phyloP scores from a whole-genome alignment of 2,888 invertebrate species.

The Bombylius discolor region DNA sequence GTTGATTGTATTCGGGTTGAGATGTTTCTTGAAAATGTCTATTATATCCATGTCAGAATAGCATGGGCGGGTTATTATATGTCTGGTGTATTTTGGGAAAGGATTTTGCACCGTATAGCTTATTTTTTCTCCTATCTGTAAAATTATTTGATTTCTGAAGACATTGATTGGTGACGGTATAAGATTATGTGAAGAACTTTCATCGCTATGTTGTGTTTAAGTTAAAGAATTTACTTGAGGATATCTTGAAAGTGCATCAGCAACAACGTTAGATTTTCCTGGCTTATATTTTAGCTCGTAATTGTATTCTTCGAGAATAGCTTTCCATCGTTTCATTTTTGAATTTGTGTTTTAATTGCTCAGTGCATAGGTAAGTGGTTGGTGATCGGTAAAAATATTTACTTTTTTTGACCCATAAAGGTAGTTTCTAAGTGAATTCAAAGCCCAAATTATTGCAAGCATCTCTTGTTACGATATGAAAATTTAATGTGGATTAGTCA shows the following conservation, averaged over 20 bases:
- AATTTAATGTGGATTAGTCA: too few species aligned
- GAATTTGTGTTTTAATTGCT: too few species aligned
- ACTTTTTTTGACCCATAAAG: neutral
- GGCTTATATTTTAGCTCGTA: conserved; percentile 9
- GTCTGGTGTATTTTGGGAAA: conserved; percentile 4
- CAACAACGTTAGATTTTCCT: conserved; percentile 9
- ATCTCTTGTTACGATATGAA: too few species aligned
- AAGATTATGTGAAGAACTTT: conserved; percentile 6
- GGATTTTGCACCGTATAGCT: conserved; percentile 1
- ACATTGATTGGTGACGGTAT: conserved; percentile 9
- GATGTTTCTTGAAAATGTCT: neutral
- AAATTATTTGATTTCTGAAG: conserved; percentile 11
- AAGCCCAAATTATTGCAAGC: conserved; percentile 4
- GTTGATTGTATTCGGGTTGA: neutral
- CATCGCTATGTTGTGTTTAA: conserved; percentile 2
- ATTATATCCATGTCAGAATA: neutral
- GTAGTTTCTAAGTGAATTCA: conserved; percentile 1
- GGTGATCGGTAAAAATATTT: conserved; percentile 6
- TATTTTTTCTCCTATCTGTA: conserved; percentile 3
- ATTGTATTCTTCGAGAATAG: conserved; percentile 11
- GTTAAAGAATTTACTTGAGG: neutral
- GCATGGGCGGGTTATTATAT: neutral
- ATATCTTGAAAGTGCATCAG: conserved; percentile 8
- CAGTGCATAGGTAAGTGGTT: too few species aligned
- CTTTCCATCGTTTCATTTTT: too few species aligned